Evolutionary conservation across 2,797 vertebrate genomes (phyloP), one percentile per base, ranked within the genome.

Genomic region (Iguana delicatissima): DNA sequence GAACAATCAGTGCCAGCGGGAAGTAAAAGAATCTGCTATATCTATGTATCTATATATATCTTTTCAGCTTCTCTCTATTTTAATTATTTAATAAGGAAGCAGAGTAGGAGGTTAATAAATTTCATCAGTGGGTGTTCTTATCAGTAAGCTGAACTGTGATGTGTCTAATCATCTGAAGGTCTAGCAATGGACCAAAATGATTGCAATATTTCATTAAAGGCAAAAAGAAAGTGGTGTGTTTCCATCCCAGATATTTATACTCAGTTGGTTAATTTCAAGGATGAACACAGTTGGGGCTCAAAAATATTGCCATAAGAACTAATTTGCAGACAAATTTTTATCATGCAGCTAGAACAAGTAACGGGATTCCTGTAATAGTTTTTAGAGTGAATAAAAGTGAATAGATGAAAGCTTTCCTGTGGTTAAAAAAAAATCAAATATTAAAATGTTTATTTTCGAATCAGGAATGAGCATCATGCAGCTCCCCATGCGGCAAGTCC

Each of bases 101-200:
- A 82, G 95, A 96, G 91, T 95, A 91, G 91, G 94, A 96, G 76
- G 93, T 90, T 96, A 96, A 96, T 97, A 96, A 96, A 95, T 94
- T 91, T 76, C 85, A 93, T 90, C 94, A 92, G 94, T 93, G 92
- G 93, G 93, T 95, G 92, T 94, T 93, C 94, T 93, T 96, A 95
- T 93, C 95, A 95, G 87, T 95, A 93, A 96, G 82, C 42, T n/a
- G 90, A 88, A 91, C 91, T 91, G 64, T 89, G 93, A 92, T 95
- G 52, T 52, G 79, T 38, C 87, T 95, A 91, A 38, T 32, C 72
- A 89, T 46, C 90, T 89, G 73, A 93, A 38, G 38, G 77, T 86
- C 80, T 94, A 90, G 92, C 94, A 96, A 93, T 96, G 96, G 93
- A 94, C 80, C 57, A 96, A 94, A 86, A 96, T 24, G 80, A 35